Conservation (phyloP, 23 tunicate genomes). For the Halocynthia roretzi region DNA sequence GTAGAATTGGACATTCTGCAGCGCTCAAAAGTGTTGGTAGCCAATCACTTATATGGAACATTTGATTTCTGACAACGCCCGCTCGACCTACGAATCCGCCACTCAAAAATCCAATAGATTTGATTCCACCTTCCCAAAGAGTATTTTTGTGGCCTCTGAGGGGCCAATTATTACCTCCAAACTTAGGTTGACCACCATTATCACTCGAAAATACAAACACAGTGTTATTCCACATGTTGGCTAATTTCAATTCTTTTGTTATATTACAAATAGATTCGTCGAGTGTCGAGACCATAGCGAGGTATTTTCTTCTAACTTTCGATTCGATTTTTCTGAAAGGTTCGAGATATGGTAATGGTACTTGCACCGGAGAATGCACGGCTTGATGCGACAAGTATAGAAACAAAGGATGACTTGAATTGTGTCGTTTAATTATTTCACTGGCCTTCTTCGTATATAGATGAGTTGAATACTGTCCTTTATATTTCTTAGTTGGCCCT, state of each 20-base stretch:
- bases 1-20: constrained; percentile 52
- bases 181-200: constrained; percentile 56
- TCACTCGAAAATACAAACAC: constrained; percentile 42
- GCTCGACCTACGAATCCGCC: constrained; percentile 26
- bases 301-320: constrained; percentile 16
- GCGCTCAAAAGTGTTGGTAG: constrained; percentile 77
- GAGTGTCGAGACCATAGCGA: constrained; percentile 39
- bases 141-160: constrained; percentile 63
- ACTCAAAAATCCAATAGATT: constrained; percentile 58
- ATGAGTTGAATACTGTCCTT: constrained; percentile 46
- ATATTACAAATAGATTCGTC: constrained; percentile 33
- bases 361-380: constrained; percentile 74
- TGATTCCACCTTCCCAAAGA: constrained; percentile 71
- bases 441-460: constrained; percentile 42
- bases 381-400: constrained; percentile 68
- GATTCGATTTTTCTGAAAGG: background rate
- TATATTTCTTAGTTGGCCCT: constrained; percentile 56
- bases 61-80: constrained; percentile 10
- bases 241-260: constrained; percentile 9
- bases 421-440: constrained; percentile 32
- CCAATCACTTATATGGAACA: constrained; percentile 75
- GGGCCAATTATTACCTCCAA: constrained; percentile 83
- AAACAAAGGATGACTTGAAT: constrained; percentile 45
- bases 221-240: constrained; percentile 47
- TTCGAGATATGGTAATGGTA: constrained; percentile 27